Percentiles rank a stretch among this genome's conserved stretches.
Conservation (phyloP, 2,113 vertebrate genomes). For the Felis catus region F.catus_Fca126_mat1.0 CM031411.1:34401501-34402000, state of each 20-base stretch:
- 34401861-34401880: not conserved
- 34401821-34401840: not conserved
- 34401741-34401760: slow-evolving; percentile 1
- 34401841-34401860: not conserved
- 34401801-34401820: slow-evolving; percentile 35
- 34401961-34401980: not conserved
- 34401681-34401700: not conserved
- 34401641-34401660: not conserved
- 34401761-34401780: not conserved
- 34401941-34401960: not conserved
- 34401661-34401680: not conserved
- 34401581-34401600: not conserved
- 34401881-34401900: not conserved
- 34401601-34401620: not conserved
- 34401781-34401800: not conserved
- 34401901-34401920: not conserved
- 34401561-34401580: not conserved
- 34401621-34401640: not conserved
- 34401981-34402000: slow-evolving; percentile 32
- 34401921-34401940: slow-evolving; percentile 19
- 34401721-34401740: not conserved
- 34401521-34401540: not conserved
- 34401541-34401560: not conserved
- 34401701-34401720: not conserved
- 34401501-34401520: slow-evolving; percentile 6